phyloP scores from a whole-genome alignment of 2,113 vertebrate genomes.

The Rhineura floridana region DNA sequence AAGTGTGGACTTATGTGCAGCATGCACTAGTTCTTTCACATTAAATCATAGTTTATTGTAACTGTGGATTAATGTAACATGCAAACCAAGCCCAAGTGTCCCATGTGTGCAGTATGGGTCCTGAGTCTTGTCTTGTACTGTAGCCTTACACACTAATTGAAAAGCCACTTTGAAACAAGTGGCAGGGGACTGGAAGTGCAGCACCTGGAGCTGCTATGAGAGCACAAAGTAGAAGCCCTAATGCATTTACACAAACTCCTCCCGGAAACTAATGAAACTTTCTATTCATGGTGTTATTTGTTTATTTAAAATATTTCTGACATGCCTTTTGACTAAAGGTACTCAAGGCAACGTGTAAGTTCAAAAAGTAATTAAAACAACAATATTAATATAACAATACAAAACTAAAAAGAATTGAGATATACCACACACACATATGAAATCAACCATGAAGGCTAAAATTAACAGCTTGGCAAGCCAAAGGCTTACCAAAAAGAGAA shows the following conservation, averaged over 20 bases:
- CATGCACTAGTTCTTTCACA: no score
- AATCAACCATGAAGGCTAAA: background rate
- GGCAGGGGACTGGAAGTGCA: background rate
- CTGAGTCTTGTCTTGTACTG: background rate
- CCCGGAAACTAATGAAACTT: background rate
- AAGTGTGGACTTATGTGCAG: no score
- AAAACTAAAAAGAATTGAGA: background rate
- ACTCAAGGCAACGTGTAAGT: background rate
- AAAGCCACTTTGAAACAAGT: background rate
- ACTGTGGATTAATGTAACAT: no score
- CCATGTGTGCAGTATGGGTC: background rate
- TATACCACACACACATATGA: background rate
- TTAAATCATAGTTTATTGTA: no score
- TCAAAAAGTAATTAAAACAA: background rate
- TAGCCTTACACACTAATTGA: background rate
- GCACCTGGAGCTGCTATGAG: background rate
- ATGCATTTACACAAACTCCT: background rate
- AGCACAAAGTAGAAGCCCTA: background rate
- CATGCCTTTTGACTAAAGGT: background rate
- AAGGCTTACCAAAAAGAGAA: background rate
- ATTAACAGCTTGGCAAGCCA: background rate
- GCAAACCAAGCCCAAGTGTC: background rate
- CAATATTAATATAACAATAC: background rate
- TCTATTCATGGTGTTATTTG: background rate
- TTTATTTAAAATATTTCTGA: background rate